These are phyloP conservation scores for Sebastiscus albofasciatus DNA, from an alignment of 2,797 vertebrate genomes.

Conservation along the genomic window DNA sequence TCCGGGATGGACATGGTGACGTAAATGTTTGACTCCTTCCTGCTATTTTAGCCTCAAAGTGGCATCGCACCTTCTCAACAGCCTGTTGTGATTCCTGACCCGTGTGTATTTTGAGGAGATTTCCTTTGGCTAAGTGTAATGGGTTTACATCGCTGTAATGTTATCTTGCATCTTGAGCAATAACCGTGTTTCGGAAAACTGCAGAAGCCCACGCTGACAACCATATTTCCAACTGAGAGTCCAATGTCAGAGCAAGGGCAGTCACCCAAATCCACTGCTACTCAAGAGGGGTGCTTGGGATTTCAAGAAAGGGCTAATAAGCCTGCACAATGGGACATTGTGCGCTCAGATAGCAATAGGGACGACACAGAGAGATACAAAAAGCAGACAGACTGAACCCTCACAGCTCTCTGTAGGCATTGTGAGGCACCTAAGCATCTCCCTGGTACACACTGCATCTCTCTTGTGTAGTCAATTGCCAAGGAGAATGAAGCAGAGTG, in stretches of 20 bases:
- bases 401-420: constrained; percentile 52
- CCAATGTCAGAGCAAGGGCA: constrained; percentile 63
- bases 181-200: constrained; percentile 19
- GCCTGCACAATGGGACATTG: constrained; percentile 63
- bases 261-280: constrained; percentile 50
- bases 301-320: constrained; percentile 66
- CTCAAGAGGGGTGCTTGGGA: constrained; percentile 62
- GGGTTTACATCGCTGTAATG: background rate
- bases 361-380: constrained; percentile 63
- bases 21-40: background rate
- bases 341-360: constrained; percentile 56
- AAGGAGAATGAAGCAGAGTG: constrained; percentile 36
- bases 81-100: constrained; percentile 2
- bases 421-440: constrained; percentile 61
- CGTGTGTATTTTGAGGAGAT: background rate
- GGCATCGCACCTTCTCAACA: constrained; percentile 9
- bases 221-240: constrained; percentile 22
- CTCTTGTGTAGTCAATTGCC: constrained; percentile 36
- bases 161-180: constrained; percentile 24
- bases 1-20: background rate
- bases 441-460: constrained; percentile 53
- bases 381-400: constrained; percentile 55
- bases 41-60: constrained; percentile 11
- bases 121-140: background rate
- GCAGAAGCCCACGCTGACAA: constrained; percentile 14